Conservation (phyloP, 2,113 vertebrate genomes). For the Sturnira hondurensis region DNA sequence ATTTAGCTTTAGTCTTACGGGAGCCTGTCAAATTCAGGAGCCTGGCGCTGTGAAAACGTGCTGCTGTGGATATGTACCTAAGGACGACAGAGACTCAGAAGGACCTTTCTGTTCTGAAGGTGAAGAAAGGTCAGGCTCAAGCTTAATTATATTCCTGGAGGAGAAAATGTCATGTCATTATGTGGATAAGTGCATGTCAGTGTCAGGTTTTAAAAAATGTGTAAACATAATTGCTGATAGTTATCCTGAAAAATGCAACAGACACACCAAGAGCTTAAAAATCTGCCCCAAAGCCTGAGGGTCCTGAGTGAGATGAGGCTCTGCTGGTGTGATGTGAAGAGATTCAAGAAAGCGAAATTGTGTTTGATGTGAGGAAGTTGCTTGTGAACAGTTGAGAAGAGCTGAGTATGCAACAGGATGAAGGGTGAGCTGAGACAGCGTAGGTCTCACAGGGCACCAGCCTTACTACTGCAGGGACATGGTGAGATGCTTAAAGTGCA, state of each 20-base stretch:
- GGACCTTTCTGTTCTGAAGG: conserved; percentile 1
- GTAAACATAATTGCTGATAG: conserved; percentile 20
- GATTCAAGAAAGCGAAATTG: neutral
- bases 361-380: neutral
- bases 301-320: neutral
- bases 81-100: neutral
- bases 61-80: neutral
- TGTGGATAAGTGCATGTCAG: neutral
- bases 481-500: neutral
- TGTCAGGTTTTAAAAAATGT: neutral
- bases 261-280: neutral
- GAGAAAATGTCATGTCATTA: conserved; percentile 2
- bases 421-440: neutral
- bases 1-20: neutral
- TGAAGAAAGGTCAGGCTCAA: conserved; percentile 26
- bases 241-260: neutral
- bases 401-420: neutral
- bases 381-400: neutral
- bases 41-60: neutral
- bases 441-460: fast-evolving
- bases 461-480: neutral
- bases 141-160: neutral
- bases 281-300: neutral
- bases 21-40: neutral
- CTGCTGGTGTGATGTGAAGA: neutral